Percentiles rank a stretch among this genome's conserved stretches.
Evolutionary conservation across 2,888 invertebrate genomes (phyloP).

Genomic region (Philereme transversata): DNA sequence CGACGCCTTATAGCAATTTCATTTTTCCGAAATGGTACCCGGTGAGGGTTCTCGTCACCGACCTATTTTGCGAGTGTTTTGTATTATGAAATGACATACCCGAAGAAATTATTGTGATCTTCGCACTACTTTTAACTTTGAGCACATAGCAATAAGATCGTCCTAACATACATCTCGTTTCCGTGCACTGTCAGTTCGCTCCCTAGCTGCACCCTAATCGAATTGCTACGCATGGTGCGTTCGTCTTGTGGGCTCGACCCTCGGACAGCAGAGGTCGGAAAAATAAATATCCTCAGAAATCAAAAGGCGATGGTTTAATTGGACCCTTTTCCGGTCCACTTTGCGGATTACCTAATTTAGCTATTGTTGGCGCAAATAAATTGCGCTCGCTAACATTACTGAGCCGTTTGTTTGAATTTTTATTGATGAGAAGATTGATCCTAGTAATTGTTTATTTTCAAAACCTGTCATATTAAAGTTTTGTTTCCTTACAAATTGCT

Average conservation of each 20-base stretch:
- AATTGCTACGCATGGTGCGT: conserved; percentile 80
- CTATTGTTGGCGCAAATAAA: conserved; percentile 56
- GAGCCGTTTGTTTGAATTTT: conserved; percentile 16
- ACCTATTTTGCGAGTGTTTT: conserved; percentile 80
- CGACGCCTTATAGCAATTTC: conserved; percentile 76
- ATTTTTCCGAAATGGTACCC: conserved; percentile 78
- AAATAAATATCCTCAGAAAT: conserved; percentile 79
- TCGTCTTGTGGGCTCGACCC: conserved; percentile 64
- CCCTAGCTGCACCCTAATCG: conserved; percentile 82
- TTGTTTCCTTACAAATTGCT: conserved; percentile 16
- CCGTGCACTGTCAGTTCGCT: conserved; percentile 74
- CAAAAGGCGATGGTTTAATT: conserved; percentile 76
- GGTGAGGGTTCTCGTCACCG: conserved; percentile 71
- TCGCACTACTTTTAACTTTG: conserved; percentile 33
- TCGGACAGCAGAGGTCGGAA: conserved; percentile 74
- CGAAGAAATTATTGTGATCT: conserved; percentile 41
- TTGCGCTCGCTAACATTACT: conserved; percentile 32
- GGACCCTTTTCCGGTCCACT: conserved; percentile 67
- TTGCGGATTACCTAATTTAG: conserved; percentile 73
- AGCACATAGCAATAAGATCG: conserved; percentile 21
- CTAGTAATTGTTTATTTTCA: neutral
- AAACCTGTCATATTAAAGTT: conserved; percentile 6
- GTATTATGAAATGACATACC: conserved; percentile 79
- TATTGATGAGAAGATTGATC: neutral
- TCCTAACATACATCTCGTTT: conserved; percentile 45